These are phyloP conservation scores for Exocentrus adspersus DNA, from an alignment of 2,888 invertebrate species.

Conservation along the genomic window DNA sequence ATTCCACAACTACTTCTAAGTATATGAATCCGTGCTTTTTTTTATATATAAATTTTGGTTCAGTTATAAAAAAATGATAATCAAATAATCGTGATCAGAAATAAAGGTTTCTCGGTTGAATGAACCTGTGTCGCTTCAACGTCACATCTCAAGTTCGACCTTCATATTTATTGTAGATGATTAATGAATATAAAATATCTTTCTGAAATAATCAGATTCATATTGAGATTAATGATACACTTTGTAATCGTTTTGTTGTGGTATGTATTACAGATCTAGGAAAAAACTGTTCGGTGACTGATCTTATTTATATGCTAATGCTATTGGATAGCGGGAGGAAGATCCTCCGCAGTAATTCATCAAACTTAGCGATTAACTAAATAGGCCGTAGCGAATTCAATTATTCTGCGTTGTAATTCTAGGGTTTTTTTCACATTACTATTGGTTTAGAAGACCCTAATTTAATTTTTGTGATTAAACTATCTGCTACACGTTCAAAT, in stretches of 20 bases:
- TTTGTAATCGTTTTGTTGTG: slow-evolving; percentile 53
- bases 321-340: neutral
- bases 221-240: slow-evolving; percentile 59
- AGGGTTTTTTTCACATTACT: too few species aligned
- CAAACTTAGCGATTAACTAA: neutral
- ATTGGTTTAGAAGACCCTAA: too few species aligned
- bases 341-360: neutral
- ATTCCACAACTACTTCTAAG: too few species aligned
- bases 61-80: slow-evolving; percentile 11
- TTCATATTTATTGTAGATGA: slow-evolving; percentile 51
- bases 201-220: slow-evolving; percentile 59
- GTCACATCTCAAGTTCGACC: slow-evolving; percentile 47
- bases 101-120: slow-evolving; percentile 40
- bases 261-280: slow-evolving; percentile 43
- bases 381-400: too few species aligned
- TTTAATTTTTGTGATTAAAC: too few species aligned
- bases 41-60: neutral
- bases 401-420: too few species aligned
- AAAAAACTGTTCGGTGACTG: neutral
- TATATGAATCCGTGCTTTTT: neutral
- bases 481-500: too few species aligned
- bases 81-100: slow-evolving; percentile 41
- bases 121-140: slow-evolving; percentile 42
- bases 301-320: slow-evolving; percentile 15
- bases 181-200: slow-evolving; percentile 56